Percentiles rank a stretch among this genome's conserved stretches.
These are phyloP conservation scores for Megathymus violae DNA, from an alignment of 1,140 invertebrate genomes.

Conservation along the genomic window DNA sequence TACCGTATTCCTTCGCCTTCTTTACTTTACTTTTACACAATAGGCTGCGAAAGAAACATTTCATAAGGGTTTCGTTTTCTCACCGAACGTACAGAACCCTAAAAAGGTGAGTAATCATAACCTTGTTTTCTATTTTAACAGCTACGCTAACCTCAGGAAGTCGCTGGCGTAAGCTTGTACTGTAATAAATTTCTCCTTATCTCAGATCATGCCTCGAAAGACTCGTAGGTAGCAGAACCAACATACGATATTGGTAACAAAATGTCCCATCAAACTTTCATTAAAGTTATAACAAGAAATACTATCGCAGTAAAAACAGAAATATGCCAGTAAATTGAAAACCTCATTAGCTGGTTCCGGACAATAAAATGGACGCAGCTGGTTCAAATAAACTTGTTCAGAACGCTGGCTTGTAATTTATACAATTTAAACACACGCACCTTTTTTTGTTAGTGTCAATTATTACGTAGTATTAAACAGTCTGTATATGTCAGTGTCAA, in stretches of 20 bases:
- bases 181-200: conserved; percentile 29
- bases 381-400: conserved; percentile 11
- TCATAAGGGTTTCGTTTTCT: neutral
- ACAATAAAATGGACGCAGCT: conserved; percentile 26
- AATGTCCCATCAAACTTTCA: conserved; percentile 29
- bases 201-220: conserved; percentile 11
- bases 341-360: conserved; percentile 30
- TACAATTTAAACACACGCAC: neutral
- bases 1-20: too few species aligned
- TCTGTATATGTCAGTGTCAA: too few species aligned
- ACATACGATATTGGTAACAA: conserved; percentile 26
- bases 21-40: too few species aligned
- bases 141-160: conserved; percentile 8
- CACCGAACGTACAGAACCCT: neutral
- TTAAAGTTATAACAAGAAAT: conserved; percentile 21
- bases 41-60: too few species aligned
- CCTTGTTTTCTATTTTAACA: conserved; percentile 10
- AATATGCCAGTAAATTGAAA: conserved; percentile 26
- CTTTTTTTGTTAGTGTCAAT: neutral
- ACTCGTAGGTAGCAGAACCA: conserved; percentile 22
- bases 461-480: too few species aligned
- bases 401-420: conserved; percentile 7
- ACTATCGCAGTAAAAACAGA: conserved; percentile 26
- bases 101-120: conserved; percentile 15
- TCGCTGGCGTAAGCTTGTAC: conserved; percentile 24